Base-by-base conservation (phyloP, 2,797 vertebrate genomes). In the Lutjanus argentimaculatus region DNA sequence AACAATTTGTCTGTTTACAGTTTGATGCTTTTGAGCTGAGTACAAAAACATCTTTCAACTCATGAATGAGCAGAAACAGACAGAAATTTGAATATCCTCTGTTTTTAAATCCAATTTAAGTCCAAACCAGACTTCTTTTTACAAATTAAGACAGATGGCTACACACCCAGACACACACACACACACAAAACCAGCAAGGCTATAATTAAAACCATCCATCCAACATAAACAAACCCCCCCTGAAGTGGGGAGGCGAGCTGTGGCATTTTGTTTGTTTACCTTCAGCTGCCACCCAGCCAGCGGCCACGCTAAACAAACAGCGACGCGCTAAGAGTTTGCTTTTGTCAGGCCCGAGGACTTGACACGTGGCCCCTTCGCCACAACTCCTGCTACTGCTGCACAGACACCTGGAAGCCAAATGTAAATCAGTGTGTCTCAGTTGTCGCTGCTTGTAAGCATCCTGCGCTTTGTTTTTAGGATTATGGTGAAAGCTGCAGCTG, bases 371-470 rank as follows among this genome's bases (percentile, higher is more conserved):
- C 15, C 58, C 49, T 4, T 1, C 11, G 11, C 30, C 36, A 22
- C 30, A 17, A 1, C 55, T 48, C 7, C 55, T 12, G 0, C 62
- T 48, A 8, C 55, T 12, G 0, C 62, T 8, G 1, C 74, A 46
- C 8, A 53, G 59, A 78, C 92, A 93, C 92, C 92, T 94, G 92
- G 84, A 52, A 61, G 80, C 59, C 83, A 90, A 91, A 86, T 91
- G 88, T 85, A 90, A 75, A 90, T 87, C 64, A 25, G 49, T 16
- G 65, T 25, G 45, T 55, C 80, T 88, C 79, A 71, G 88, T 83
- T 81, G 83, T 83, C 12, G 46, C 51, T 12, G 75, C 76, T 52
- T n/a, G 69, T 84, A 59, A 85, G 69, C 70, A 51, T 72, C 81
- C 64, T 17, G 2, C 21, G 16, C 77, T 88, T 87, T 91, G 86